Evolutionary conservation across 2,888 invertebrate genomes (phyloP), one percentile per base, ranked within the genome.

Genomic region (Blastobasis lacticolella): DNA sequence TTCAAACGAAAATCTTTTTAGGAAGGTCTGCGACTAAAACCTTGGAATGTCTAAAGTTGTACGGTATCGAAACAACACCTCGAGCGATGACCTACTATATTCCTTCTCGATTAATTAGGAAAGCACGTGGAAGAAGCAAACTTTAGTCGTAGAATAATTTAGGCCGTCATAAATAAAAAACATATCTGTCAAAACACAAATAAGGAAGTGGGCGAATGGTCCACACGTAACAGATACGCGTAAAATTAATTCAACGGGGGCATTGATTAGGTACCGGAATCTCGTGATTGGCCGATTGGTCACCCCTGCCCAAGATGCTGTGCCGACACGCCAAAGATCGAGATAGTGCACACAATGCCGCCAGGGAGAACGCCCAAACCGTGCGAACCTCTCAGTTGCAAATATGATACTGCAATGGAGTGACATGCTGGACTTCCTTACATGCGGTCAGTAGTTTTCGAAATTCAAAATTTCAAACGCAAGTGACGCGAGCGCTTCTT

Each of bases 351-450:
- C 66, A 80, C 76, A 78, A 78, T 75, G 66, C 58, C 51, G 47
- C 54, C 42, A 62, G 49, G 51, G 62, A 62, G 58, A 67, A 66
- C 66, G 59, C 67, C 68, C 56, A 68, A 80, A 74, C 71, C 71
- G 78, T 76, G 79, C 61, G 77, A 76, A 65, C 64, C 56, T 58
- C 65, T 81, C 84, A 87, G 87, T 87, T 75, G 75, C 73, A 77
- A 78, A 69, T 69, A 83, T 83, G 85, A 73, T 82, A 78, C 77
- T 86, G 82, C 79, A 82, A 78, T 85, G 84, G 81, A 79, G 80
- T 73, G 87, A 87, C 86, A 84, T 85, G 83, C 72, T 86, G 64
- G 83, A 83, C 65, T 83, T 83, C 71, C 74, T 86, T 62, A 70
- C 73, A 59, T 84, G 85, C 70, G 87, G 87, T 86, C 78, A 78